Evolutionary conservation across 2,797 vertebrate genomes (phyloP).

Genomic region (Linurgus olivaceus): DNA sequence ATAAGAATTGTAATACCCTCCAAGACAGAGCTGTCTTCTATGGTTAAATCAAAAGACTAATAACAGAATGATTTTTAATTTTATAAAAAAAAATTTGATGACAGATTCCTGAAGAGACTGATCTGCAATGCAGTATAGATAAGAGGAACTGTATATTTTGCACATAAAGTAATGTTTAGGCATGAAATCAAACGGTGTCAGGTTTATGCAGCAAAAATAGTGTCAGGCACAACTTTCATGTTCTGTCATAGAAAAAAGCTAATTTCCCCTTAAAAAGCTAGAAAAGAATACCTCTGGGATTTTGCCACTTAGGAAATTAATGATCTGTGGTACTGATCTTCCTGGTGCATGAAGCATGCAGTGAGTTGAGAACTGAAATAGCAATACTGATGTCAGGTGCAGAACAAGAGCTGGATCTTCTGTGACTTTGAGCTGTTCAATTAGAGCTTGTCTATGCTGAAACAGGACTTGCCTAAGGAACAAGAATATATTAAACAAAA

Average conservation of each 20-base stretch:
- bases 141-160: background rate
- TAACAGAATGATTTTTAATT: background rate
- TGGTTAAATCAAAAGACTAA: background rate
- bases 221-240: background rate
- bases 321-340: conserved; percentile 93
- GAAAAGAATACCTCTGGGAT: conserved; percentile 82
- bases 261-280: background rate
- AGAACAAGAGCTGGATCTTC: conserved; percentile 92
- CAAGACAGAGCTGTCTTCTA: background rate
- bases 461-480: conserved; percentile 81
- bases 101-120: background rate
- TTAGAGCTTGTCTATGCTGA: conserved; percentile 89
- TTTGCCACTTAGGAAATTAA: conserved; percentile 82
- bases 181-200: background rate
- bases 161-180: background rate
- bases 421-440: conserved; percentile 88
- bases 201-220: background rate
- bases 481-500: background rate
- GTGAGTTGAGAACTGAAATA: conserved; percentile 89
- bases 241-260: background rate
- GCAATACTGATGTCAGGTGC: conserved; percentile 89
- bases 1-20: background rate
- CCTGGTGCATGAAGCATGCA: conserved; percentile 94
- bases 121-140: background rate
- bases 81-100: background rate